Conservation (phyloP, 2,113 vertebrate genomes). For the Gadus macrocephalus region DNA sequence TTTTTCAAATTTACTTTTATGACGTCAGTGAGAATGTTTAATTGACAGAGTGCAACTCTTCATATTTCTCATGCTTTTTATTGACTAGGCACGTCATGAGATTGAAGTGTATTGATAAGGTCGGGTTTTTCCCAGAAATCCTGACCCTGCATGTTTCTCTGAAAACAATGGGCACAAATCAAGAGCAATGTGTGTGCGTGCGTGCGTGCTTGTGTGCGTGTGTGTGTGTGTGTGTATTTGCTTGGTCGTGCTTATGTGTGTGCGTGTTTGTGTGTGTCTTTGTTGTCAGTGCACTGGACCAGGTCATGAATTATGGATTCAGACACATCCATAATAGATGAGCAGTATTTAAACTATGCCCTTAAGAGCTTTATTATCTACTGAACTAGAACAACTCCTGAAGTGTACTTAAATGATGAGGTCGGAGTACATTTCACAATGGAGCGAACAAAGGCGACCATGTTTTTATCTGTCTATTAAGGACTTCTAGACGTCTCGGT, state of each 20-base stretch:
- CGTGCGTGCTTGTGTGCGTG: constrained; percentile 12
- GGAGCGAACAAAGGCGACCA: background rate
- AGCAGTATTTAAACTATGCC: constrained; percentile 43
- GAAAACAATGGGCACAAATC: constrained; percentile 49
- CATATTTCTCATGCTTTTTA: too few species aligned
- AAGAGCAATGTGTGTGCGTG: constrained; percentile 31
- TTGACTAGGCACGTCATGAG: too few species aligned
- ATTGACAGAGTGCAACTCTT: too few species aligned
- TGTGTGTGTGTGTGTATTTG: constrained; percentile 19
- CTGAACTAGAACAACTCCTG: constrained; percentile 31
- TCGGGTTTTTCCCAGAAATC: constrained; percentile 36
- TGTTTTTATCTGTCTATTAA: background rate
- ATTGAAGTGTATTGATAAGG: background rate
- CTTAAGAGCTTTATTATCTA: constrained; percentile 36
- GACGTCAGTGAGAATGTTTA: too few species aligned
- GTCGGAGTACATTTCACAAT: background rate
- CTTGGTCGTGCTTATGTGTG: constrained; percentile 19
- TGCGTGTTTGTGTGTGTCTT: constrained; percentile 40
- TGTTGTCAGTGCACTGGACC: constrained; percentile 37
- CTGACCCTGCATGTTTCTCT: constrained; percentile 61
- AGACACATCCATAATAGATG: constrained; percentile 58
- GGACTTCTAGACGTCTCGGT: too few species aligned
- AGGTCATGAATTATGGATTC: constrained; percentile 60
- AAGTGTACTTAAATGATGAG: background rate
- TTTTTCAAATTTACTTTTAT: too few species aligned